phyloP scores from a whole-genome alignment of 2,888 invertebrate genomes.

The Leptopilina drosophilae region DNA sequence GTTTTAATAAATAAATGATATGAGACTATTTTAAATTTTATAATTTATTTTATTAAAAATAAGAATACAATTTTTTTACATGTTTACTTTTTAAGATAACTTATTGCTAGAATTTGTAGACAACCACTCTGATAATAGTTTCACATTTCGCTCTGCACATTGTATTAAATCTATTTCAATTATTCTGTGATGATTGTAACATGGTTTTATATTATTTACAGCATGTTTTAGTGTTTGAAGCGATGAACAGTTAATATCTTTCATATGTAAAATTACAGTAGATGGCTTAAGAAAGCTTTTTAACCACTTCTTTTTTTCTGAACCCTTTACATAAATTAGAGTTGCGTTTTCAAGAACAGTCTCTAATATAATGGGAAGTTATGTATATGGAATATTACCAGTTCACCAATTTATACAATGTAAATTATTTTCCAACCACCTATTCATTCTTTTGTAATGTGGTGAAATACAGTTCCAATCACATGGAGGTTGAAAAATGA shows the following conservation, averaged over 20 bases:
- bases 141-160: no score
- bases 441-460: not conserved
- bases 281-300: not conserved
- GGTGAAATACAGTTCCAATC: conserved; percentile 3
- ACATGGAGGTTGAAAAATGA: conserved; percentile 42
- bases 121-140: no score
- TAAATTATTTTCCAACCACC: not conserved
- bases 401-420: not conserved
- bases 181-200: no score
- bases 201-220: no score
- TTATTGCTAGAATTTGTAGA: no score
- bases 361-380: not conserved
- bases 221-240: not conserved
- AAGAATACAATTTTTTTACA: no score
- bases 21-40: no score
- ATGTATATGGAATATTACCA: not conserved
- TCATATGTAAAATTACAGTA: not conserved
- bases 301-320: not conserved
- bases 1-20: no score
- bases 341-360: not conserved
- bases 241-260: not conserved
- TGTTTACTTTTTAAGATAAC: no score
- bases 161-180: no score
- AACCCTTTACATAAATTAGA: not conserved
- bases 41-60: no score